Evolutionary conservation across 2,888 invertebrate genomes (phyloP), one percentile per base, ranked within the genome.

Genomic region (Eumerus sabulonum): DNA sequence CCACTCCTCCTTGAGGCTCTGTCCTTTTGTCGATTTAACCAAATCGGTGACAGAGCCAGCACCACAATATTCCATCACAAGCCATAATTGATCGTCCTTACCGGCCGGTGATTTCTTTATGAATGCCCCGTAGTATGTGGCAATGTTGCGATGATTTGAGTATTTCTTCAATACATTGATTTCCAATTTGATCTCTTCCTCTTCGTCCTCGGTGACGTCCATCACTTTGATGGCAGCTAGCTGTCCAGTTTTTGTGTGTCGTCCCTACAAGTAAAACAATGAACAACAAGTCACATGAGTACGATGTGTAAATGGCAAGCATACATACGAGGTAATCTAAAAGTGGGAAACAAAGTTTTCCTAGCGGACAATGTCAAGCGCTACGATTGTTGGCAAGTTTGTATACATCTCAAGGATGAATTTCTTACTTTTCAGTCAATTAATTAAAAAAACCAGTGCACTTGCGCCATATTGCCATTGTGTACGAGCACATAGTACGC

Each of bases 41-140:
- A 99, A 92, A 91, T 99, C 99, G 82, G 99, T 99, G 73, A 99
- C 98, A 67, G 98, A 98, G 90, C 94, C 98, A 88, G 98, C 99
- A 85, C 99, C 99, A 91, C 99, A 99, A 89, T 99, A 99, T 90
- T 99, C 99, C 99, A 99, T 99, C 76, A 99, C 99, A 89, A 99
- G 91, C 99, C 99, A 99, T 74, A 99, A 91, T 88, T 99, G 99
- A 90, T 99, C 99, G 90, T 99, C 99, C 91, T 99, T 99, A 50
- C 99, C 98, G 0, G 98, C 96, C 44, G 98, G 98, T 85, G 97
- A 97, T 90, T 99, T 99, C 90, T 99, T 99, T 85, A 99, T 99
- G 90, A 99, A 99, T 86, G 99, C 99, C 84, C 99, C 99, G 91
- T 99, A 99, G 90, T 99, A 99, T 76, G 99, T 99, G 83, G 99